These are phyloP conservation scores for Dermochelys coriacea DNA, from an alignment of 2,797 vertebrate genomes.

Conservation along the genomic window DNA sequence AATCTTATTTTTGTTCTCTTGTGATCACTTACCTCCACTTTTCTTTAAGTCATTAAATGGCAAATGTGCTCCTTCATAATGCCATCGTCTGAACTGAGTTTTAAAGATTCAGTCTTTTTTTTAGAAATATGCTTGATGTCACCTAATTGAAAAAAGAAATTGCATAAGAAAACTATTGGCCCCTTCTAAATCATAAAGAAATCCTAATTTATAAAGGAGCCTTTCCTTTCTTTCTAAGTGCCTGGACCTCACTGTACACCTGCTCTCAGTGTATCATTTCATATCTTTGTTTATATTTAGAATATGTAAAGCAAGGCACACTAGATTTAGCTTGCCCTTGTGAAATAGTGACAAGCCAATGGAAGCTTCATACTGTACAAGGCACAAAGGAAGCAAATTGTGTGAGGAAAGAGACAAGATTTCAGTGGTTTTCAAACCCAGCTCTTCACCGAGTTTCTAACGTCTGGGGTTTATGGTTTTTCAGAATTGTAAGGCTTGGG, in stretches of 20 bases:
- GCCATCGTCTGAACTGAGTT: neutral
- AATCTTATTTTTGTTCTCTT: rapidly evolving
- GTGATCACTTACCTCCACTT: rapidly evolving
- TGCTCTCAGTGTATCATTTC: neutral
- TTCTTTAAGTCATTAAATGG: neutral
- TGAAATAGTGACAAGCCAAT: rapidly evolving
- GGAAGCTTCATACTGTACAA: neutral
- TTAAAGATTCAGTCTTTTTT: neutral
- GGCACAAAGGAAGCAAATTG: rapidly evolving
- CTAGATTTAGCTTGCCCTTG: rapidly evolving
- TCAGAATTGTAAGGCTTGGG: neutral
- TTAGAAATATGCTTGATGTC: neutral
- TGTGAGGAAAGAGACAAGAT: neutral
- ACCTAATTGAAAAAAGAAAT: neutral
- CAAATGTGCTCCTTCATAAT: neutral
- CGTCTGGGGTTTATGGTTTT: neutral
- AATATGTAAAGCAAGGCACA: neutral
- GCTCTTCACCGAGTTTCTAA: too few relatives aligned
- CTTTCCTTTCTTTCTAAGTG: neutral
- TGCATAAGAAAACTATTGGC: neutral
- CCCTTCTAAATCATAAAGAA: neutral
- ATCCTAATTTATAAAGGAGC: neutral
- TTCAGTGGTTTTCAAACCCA: neutral
- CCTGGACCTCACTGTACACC: neutral
- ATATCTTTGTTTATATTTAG: rapidly evolving